A percentile compares a stretch with the other conserved stretches of the same genome.
Conservation (phyloP, 1,140 invertebrate genomes). For the Drosophila tristis region DNA sequence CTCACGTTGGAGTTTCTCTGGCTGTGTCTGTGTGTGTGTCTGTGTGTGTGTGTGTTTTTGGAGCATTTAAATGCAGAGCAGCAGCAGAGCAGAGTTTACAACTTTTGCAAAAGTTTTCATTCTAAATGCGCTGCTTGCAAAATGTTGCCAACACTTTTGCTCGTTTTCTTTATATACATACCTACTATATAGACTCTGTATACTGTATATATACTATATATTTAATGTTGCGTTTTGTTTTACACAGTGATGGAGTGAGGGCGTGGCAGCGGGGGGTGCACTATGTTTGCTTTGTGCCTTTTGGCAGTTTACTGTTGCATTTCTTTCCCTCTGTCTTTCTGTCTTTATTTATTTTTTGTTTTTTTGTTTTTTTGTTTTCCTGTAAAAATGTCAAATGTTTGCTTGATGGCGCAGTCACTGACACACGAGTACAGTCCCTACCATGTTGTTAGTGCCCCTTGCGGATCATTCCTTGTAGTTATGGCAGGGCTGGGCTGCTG, state of each 20-base stretch:
- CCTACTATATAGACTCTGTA: background rate
- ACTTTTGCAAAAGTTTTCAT: slow-evolving; percentile 46
- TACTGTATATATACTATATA: background rate
- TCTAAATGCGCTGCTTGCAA: slow-evolving; percentile 36
- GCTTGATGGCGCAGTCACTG: slow-evolving; percentile 19
- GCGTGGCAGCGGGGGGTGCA: background rate
- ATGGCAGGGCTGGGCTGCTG: no score
- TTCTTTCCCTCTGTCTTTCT: slow-evolving; percentile 14
- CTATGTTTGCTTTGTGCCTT: slow-evolving; percentile 41
- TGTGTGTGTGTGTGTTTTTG: background rate
- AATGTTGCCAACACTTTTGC: slow-evolving; percentile 51
- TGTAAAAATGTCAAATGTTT: slow-evolving; percentile 41
- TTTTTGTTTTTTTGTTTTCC: slow-evolving; percentile 6
- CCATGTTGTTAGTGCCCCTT: slow-evolving; percentile 10
- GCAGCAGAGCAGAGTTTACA: slow-evolving; percentile 26
- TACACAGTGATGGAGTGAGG: background rate
- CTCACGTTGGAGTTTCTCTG: background rate
- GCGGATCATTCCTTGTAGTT: no score
- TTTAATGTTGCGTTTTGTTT: slow-evolving; percentile 16
- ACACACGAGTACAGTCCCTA: slow-evolving; percentile 7
- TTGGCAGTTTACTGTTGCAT: slow-evolving; percentile 43
- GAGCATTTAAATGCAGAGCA: slow-evolving; percentile 34
- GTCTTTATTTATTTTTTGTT: background rate
- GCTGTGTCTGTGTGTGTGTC: background rate
- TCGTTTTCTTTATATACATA: slow-evolving; percentile 3